Evolutionary conservation across 2,888 invertebrate genomes (phyloP), one percentile per base, ranked within the genome.

Genomic region (Mactromeris polynyma): DNA sequence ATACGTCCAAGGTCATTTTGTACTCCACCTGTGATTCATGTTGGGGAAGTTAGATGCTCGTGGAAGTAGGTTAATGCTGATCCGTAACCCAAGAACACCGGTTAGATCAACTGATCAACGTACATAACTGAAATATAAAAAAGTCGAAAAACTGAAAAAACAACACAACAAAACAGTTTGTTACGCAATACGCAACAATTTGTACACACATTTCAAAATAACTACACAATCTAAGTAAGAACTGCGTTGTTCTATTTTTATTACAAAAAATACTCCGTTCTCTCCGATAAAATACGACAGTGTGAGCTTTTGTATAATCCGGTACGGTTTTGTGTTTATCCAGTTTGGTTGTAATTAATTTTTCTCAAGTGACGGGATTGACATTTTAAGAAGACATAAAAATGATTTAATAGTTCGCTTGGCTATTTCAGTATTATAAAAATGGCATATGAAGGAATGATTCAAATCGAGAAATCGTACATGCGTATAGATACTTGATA

Each of bases 331-430:
- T 77, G 81, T 77, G 58, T 82, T 82, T 82, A 78, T 87, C 86
- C 86, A 84, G 79, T 88, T 84, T 73, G 54, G 42, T 54, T 73
- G 33, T 84, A 81, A 88, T 88, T 84, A 73, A 87, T 83, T 69
- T 83, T 83, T 64, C 79, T 73, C 58, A 83, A 84, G 84, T 73
- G 87, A 80, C 87, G 80, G 40, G 84, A 84, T 84, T 88, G 87
- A 84, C 83, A 84, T 64, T 84, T 81, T 73, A 42, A 73, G 87
- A 84, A 84, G 87, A 88, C 84, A 88, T 81, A 84, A 83, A 79
- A 88, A 84, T 88, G 87, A 88, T 88, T 88, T 88, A 88, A 84
- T 81, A 73, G 80, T 51, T 81, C 84, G 73, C 81, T 84, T 88
- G 81, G 46, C 31, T 51, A 38, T 14, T 33, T 36, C 51, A 36